Conservation (phyloP, 2,888 invertebrate species). For the Diarsia rubi region DNA sequence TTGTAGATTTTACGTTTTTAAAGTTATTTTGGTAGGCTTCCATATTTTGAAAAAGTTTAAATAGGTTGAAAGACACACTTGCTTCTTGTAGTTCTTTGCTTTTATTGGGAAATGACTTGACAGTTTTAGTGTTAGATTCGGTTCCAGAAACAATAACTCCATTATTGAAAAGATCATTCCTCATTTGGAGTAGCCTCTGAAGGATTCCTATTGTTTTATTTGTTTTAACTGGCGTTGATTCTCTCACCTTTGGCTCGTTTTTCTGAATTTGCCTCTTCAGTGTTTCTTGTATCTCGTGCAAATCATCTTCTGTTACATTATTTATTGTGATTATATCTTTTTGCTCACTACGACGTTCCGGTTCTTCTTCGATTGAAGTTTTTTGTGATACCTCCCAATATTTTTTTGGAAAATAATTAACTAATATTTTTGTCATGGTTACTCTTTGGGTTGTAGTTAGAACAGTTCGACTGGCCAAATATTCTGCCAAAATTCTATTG, state of each 20-base stretch:
- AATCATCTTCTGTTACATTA: conserved; percentile 11
- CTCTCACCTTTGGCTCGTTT: not conserved
- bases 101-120: not conserved
- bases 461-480: conserved; percentile 59
- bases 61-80: conserved; percentile 12
- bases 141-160: conserved; percentile 3
- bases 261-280: not conserved
- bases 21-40: conserved; percentile 1
- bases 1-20: conserved; percentile 12
- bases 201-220: conserved; percentile 25
- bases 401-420: conserved; percentile 53
- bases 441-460: conserved; percentile 54
- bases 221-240: not conserved
- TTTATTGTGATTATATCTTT: conserved; percentile 8
- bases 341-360: not conserved
- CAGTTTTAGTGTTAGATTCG: conserved; percentile 4
- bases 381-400: conserved; percentile 54
- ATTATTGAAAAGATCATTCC: conserved; percentile 34
- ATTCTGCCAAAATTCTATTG: conserved; percentile 68
- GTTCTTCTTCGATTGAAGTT: conserved; percentile 12
- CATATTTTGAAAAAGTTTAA: conserved; percentile 21
- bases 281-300: conserved; percentile 10
- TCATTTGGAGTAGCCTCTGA: conserved; percentile 21
- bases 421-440: conserved; percentile 36
- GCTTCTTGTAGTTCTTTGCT: conserved; percentile 11